Evolutionary conservation across 2,797 vertebrate species (phyloP).

Genomic region (Fundulus diaphanus): DNA sequence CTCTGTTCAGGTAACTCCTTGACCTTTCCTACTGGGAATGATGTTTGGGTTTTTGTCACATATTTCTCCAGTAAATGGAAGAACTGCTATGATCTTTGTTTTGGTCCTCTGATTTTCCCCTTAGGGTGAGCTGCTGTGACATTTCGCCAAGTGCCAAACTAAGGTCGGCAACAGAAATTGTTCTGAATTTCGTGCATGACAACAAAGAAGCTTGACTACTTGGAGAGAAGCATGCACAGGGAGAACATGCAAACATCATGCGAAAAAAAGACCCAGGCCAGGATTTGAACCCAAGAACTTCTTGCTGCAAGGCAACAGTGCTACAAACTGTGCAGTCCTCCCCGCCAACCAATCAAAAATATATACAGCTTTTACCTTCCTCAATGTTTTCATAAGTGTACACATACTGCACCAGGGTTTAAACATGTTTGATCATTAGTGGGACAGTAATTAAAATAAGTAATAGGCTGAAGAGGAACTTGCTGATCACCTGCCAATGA

Average conservation of each 20-base stretch:
- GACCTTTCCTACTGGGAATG: not conserved
- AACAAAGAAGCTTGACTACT: no score
- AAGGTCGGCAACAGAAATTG: not conserved
- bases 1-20: not conserved
- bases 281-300: no score
- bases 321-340: no score
- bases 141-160: constrained; percentile 1
- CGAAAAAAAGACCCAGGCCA: no score
- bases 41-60: constrained; percentile 9
- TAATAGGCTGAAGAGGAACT: not conserved
- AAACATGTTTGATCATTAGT: not conserved
- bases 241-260: no score
- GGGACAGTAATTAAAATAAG: not conserved
- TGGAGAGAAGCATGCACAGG: no score
- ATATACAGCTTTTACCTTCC: not conserved
- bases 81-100: not conserved
- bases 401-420: not conserved
- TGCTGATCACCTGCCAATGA: no score
- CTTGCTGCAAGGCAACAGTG: no score
- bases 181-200: not conserved
- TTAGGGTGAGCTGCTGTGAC: constrained; percentile 10
- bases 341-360: not conserved
- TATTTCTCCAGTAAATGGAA: constrained; percentile 11
- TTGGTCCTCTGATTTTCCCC: constrained; percentile 4
- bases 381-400: not conserved